Base-by-base conservation (phyloP, 1,140 invertebrate genomes). In the Acromyrmex charruanus region DNA sequence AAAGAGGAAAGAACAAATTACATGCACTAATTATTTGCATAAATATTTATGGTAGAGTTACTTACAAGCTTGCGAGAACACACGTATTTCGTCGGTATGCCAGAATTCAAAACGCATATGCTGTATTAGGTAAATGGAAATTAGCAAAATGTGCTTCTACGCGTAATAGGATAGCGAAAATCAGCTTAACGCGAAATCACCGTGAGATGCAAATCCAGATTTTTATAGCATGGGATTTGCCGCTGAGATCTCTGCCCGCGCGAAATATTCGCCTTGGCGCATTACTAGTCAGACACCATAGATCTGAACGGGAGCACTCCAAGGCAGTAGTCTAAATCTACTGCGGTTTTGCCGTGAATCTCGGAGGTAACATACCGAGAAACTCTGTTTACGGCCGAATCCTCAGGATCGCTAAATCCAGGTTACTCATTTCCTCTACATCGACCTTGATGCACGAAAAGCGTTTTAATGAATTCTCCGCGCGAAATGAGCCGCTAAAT, bases 371-470 rank as follows among this genome's bases (percentile, higher is more conserved):
- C 89, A 88, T 53, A 77, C 88, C 86, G 75, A 72, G 88, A 89
- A 90, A 90, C 86, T 90, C 80, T 90, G 85, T 90, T 90, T 90
- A 90, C 85, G 75, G 18, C 71, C 81, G 79, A 88, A 68, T 55
- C 75, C 39, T 77, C 59, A 39, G 66, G 58, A 87, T 89, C 89
- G 85, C 59, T 88, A 72, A 89, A 89, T 89, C 69, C 87, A 51
- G 84, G 75, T 77, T 89, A 77, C 88, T 89, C 88, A 77, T 89
- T 89, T 89, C 77, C 88, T 86, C 51, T 28, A 49, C 71, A 89
- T 89, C 80, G 88, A 85, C 72, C 72, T 49, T 35, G 59, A 61
- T 28, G 66, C 35, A 65, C 87, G 88, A 74, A 85, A 79, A 88
- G 74, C 61, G 87, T 88, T 89, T 89, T 89, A 89, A 84, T 84